Conservation (phyloP, 2,888 invertebrate species). For the Erynnis tages region DNA sequence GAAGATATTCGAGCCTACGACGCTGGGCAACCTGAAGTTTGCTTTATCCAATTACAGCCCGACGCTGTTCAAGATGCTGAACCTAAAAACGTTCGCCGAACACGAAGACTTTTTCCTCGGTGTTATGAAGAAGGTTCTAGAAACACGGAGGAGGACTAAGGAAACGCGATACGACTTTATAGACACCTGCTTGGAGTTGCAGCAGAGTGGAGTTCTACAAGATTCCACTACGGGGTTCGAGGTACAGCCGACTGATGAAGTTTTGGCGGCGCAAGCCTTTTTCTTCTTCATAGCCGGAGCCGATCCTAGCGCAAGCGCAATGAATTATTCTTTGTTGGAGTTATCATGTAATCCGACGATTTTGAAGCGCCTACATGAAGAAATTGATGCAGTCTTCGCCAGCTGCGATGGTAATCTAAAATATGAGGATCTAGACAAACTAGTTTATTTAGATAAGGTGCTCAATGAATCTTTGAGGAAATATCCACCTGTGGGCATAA, state of each 20-base stretch:
- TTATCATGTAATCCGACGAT: slow-evolving; percentile 57
- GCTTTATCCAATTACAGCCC: slow-evolving; percentile 43
- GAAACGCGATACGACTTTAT: slow-evolving; percentile 53
- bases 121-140: slow-evolving; percentile 51
- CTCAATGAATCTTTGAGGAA: slow-evolving; percentile 56
- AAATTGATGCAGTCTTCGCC: slow-evolving; percentile 56
- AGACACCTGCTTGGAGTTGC: slow-evolving; percentile 55
- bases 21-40: slow-evolving; percentile 39
- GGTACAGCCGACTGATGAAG: slow-evolving; percentile 51
- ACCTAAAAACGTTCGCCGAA: slow-evolving; percentile 51
- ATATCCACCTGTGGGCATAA: slow-evolving; percentile 53
- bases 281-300: slow-evolving; percentile 70
- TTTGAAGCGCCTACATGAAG: slow-evolving; percentile 54
- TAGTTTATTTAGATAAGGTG: slow-evolving; percentile 64
- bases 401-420: slow-evolving; percentile 45
- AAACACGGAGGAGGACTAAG: slow-evolving; percentile 40
- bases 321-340: slow-evolving; percentile 59
- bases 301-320: slow-evolving; percentile 62
- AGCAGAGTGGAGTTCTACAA: slow-evolving; percentile 49
- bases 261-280: slow-evolving; percentile 63
- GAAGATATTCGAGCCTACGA: slow-evolving; percentile 42
- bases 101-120: slow-evolving; percentile 55
- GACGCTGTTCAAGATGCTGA: slow-evolving; percentile 41
- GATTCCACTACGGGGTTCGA: slow-evolving; percentile 49
- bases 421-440: slow-evolving; percentile 50